phyloP scores from a whole-genome alignment of 2,797 vertebrate species.

The Rhynchotus rufescens region DNA sequence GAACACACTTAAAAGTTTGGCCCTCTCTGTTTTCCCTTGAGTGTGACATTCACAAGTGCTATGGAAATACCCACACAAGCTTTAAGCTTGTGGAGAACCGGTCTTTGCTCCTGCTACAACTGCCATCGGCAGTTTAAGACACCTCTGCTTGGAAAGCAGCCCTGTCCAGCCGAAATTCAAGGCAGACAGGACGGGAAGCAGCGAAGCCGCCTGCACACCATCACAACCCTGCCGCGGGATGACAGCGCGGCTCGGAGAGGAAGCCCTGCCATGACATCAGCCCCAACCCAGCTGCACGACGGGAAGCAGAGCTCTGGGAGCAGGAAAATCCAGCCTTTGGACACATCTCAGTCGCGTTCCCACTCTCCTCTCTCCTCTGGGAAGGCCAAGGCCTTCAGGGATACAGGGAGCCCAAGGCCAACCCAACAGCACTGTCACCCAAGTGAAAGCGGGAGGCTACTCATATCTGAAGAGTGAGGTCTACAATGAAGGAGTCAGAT shows the following conservation, averaged over 20 bases:
- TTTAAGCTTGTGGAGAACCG: not conserved
- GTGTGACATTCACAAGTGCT: not conserved
- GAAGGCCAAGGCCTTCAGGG: not conserved
- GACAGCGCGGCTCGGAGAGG: not conserved
- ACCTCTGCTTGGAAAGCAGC: not conserved
- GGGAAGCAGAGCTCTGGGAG: not conserved
- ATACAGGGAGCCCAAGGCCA: not conserved
- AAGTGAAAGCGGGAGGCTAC: fast-evolving
- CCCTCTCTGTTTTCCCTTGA: not conserved
- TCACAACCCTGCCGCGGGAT: not conserved
- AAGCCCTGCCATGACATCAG: slow-evolving; percentile 33
- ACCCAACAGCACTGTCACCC: fast-evolving
- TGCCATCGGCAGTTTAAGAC: not conserved
- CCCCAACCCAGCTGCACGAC: not conserved
- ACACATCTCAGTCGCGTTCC: not conserved
- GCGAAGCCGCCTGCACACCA: slow-evolving; percentile 11
- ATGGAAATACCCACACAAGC: not conserved
- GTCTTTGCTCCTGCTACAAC: not conserved
- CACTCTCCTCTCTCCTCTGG: not conserved
- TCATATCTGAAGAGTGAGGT: no score
- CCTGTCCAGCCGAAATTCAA: not conserved
- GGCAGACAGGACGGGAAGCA: not conserved
- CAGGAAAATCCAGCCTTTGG: not conserved
- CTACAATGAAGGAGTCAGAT: not conserved
- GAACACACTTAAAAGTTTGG: not conserved